These are phyloP conservation scores for Hylaeus volcanicus DNA, from an alignment of 1,140 invertebrate genomes.

Conservation along the genomic window DNA sequence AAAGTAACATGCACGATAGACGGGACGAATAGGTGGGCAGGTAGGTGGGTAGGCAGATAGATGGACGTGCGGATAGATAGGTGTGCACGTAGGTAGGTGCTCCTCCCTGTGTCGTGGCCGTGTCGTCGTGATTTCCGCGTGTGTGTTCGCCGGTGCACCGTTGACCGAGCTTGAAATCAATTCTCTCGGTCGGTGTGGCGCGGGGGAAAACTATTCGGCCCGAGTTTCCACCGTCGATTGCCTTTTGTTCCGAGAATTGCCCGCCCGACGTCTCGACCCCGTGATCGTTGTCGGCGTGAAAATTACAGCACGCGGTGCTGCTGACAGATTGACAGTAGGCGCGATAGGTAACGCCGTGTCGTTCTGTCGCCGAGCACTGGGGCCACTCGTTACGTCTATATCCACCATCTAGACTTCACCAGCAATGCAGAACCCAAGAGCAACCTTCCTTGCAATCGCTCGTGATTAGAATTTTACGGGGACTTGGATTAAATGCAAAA, in stretches of 20 bases:
- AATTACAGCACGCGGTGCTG: conserved; percentile 32
- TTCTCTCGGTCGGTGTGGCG: conserved; percentile 35
- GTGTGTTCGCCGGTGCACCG: background rate
- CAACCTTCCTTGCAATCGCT: background rate
- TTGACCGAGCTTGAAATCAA: conserved; percentile 35
- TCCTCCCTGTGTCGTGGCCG: conserved; percentile 46
- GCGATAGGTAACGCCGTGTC: conserved; percentile 21
- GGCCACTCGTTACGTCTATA: conserved; percentile 38
- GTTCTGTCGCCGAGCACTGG: conserved; percentile 12
- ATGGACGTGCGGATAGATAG: conserved; percentile 48
- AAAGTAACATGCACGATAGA: conserved; percentile 47
- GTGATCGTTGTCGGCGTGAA: conserved; percentile 47
- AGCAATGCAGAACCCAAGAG: no score
- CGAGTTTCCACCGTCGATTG: conserved; percentile 39
- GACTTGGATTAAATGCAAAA: no score
- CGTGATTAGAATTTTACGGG: no score
- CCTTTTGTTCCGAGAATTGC: conserved; percentile 34
- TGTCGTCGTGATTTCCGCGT: background rate
- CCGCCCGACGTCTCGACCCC: background rate
- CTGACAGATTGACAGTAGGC: conserved; percentile 51
- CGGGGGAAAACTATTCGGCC: conserved; percentile 36
- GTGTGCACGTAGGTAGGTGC: conserved; percentile 54
- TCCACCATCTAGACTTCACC: background rate
- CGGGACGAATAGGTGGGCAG: conserved; percentile 47
- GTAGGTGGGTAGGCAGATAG: conserved; percentile 53